These are phyloP conservation scores for Aurelia sp. DNA, from an alignment of 30 jellyfish, hydroid and myxozoan species.

Conservation along the genomic window DNA sequence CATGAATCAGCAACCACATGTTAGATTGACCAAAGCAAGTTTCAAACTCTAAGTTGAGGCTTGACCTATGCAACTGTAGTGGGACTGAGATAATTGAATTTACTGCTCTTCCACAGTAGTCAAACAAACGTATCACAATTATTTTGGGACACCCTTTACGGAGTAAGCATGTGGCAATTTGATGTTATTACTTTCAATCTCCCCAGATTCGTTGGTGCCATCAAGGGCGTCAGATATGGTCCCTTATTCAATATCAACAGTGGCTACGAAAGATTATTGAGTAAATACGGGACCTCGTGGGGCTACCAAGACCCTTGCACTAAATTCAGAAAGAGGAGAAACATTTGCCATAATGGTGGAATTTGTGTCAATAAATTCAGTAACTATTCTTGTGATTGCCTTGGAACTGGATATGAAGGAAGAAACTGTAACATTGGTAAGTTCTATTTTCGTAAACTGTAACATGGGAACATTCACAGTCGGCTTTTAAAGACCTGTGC, in stretches of 20 bases:
- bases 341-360: slow-evolving; percentile 48
- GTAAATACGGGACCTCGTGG: slow-evolving; percentile 9
- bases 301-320: slow-evolving; percentile 48
- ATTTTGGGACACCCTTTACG: too few relatives aligned
- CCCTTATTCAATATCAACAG: slow-evolving; percentile 11
- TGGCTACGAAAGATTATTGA: slow-evolving; percentile 29
- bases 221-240: slow-evolving; percentile 31
- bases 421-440: slow-evolving; percentile 32
- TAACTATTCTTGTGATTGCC: slow-evolving; percentile 55
- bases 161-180: too few relatives aligned
- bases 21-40: too few relatives aligned
- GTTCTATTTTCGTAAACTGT: background rate
- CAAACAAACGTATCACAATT: too few relatives aligned
- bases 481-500: too few relatives aligned
- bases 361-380: slow-evolving; percentile 45
- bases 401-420: slow-evolving; percentile 73
- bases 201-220: slow-evolving; percentile 57
- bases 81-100: too few relatives aligned
- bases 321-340: background rate
- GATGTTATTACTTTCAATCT: too few relatives aligned
- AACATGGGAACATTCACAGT: too few relatives aligned
- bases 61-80: too few relatives aligned
- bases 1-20: too few relatives aligned
- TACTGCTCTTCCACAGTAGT: too few relatives aligned
- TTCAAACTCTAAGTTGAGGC: too few relatives aligned